phyloP scores from a whole-genome alignment of 2,113 vertebrate species.

The Andinoacara biseriatus region DNA sequence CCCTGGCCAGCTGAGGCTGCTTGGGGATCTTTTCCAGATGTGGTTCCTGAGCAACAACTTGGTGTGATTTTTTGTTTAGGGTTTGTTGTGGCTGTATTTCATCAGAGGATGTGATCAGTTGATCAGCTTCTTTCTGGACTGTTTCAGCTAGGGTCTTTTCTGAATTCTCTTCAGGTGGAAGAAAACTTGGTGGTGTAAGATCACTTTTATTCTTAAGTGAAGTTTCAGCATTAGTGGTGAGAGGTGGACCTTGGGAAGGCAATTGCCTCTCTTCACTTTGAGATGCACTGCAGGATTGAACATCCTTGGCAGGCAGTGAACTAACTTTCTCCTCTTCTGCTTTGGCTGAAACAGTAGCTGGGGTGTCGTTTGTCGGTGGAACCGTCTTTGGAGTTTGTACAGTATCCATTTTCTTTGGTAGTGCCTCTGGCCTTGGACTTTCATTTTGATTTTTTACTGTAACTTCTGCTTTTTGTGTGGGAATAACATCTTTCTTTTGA shows the following conservation, averaged over 20 bases:
- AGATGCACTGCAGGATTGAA: background rate
- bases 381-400: conserved; percentile 2
- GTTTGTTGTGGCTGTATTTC: conserved; percentile 24
- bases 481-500: conserved; percentile 41
- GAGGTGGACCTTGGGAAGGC: conserved; percentile 1
- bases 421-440: background rate
- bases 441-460: conserved; percentile 26
- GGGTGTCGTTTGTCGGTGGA: background rate
- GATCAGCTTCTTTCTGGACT: conserved; percentile 27
- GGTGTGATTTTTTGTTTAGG: conserved; percentile 53
- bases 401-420: conserved; percentile 16
- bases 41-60: conserved; percentile 44
- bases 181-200: background rate
- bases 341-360: conserved; percentile 7
- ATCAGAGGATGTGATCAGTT: conserved; percentile 23
- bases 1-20: conserved; percentile 65
- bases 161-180: background rate
- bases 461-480: conserved; percentile 13
- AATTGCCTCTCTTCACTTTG: conserved; percentile 54
- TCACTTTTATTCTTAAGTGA: conserved; percentile 7
- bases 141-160: conserved; percentile 18
- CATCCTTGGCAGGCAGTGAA: conserved; percentile 10
- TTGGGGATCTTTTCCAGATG: conserved; percentile 58
- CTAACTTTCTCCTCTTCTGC: conserved; percentile 25
- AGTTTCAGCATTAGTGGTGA: background rate